Base-by-base conservation (phyloP, 2,797 vertebrate species). In the Menidia menidia region DNA sequence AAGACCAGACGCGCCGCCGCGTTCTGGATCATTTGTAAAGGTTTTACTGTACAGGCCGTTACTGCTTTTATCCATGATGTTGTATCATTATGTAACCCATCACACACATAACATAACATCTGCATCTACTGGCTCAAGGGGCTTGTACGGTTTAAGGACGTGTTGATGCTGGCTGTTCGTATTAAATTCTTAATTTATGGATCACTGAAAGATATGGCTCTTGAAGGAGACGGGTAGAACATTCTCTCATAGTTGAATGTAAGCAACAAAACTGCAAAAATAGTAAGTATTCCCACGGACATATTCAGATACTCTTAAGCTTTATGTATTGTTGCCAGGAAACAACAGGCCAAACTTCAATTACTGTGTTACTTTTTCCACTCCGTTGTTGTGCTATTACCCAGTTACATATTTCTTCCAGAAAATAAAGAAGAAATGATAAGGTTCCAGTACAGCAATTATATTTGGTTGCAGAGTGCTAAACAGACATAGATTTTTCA, bases 401-500 rank as follows among this genome's bases (percentile, higher is more conserved):
- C 15, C 16, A 19, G 55, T 32, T 44, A 76, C 63, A 10, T 10
- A 18, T 51, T 55, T 11, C 14, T 39, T 8, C 10, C 30, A 32
- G 10, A 58, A 43, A 33, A 59, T 1, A 50, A 19, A 43, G 0
- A 48, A 43, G 54, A 51, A 30, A 44, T 39, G 7, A 64, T 8
- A 41, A 39, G 0, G 9, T 35, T 70, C 64, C 52, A 57, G 41
- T 61, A 0, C 11, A 30, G 7, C 5, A 11, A 57, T 70, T 56
- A 47, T 57, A 33, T 55, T 32, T 60, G 61, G n/a, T 57, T 64
- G n/a, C 31, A 14, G 35, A 16, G 30, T 65, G 32, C 63, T 68
- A 75, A 75, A 77, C 61, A 63, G 39, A 3, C 19, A 8, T 44
- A 39, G 39, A 39, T 70, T 32, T 45, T 30, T 67, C 2, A 52